These are phyloP conservation scores for Bujurquina vittata DNA, from an alignment of 2,113 vertebrate species.

Conservation along the genomic window DNA sequence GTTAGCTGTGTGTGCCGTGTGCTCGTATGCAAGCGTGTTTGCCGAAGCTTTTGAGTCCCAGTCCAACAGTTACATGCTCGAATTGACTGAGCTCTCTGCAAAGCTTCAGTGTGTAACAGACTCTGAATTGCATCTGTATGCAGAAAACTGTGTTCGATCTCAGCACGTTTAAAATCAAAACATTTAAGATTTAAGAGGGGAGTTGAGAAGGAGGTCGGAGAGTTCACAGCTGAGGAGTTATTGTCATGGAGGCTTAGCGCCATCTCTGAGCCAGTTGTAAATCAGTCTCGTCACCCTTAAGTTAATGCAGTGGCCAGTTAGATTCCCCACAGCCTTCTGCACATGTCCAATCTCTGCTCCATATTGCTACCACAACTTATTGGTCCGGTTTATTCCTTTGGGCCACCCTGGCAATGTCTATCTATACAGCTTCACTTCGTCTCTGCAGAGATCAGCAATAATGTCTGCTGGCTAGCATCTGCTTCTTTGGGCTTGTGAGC, in stretches of 20 bases:
- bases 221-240: constrained; percentile 14
- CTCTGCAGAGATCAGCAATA: constrained; percentile 50
- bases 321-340: constrained; percentile 17
- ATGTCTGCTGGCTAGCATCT: constrained; percentile 22
- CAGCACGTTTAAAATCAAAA: constrained; percentile 35
- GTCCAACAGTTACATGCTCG: background rate
- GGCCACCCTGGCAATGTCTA: constrained; percentile 21
- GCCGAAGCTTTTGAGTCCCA: constrained; percentile 1
- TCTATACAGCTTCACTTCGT: constrained; percentile 10
- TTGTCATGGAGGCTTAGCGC: background rate
- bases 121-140: background rate
- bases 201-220: background rate
- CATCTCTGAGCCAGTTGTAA: background rate
- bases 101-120: background rate
- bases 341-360: constrained; percentile 32
- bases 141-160: constrained; percentile 28
- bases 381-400: constrained; percentile 44
- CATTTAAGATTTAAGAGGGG: constrained; percentile 1
- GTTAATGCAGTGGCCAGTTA: background rate
- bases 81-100: background rate
- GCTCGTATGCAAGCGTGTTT: background rate
- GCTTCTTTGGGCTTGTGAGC: constrained; percentile 22
- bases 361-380: constrained; percentile 64
- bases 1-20: background rate
- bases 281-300: background rate